These are phyloP conservation scores for Saccostrea echinata DNA, from an alignment of 1,140 invertebrate species.

Conservation along the genomic window DNA sequence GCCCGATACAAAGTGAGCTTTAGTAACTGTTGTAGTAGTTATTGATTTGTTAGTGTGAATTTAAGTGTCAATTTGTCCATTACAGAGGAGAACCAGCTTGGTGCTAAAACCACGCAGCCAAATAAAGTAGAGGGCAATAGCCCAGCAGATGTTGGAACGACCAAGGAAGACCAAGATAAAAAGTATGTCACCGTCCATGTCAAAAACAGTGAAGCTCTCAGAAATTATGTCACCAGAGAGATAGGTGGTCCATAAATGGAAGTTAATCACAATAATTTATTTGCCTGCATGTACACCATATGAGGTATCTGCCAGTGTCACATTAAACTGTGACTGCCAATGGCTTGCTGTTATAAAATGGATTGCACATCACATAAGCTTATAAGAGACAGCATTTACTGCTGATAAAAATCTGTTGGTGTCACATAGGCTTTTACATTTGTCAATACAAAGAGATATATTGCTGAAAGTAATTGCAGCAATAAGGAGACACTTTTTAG, in stretches of 20 bases:
- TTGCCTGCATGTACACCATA: too few relatives aligned
- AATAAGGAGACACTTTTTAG: not conserved
- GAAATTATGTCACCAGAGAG: not conserved
- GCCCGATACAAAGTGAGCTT: not conserved
- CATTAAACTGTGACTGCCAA: not conserved
- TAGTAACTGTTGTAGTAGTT: conserved; percentile 15
- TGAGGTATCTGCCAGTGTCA: not conserved
- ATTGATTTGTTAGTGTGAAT: not conserved
- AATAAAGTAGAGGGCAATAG: not conserved
- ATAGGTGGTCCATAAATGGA: not conserved
- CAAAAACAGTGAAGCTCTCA: not conserved
- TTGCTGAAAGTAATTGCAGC: not conserved
- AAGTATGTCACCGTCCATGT: not conserved
- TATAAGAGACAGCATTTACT: not conserved
- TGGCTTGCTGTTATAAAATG: not conserved
- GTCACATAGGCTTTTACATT: not conserved
- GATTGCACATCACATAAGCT: not conserved
- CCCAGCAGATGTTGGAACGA: not conserved
- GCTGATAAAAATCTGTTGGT: not conserved
- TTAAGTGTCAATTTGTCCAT: conserved; percentile 23
- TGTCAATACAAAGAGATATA: not conserved
- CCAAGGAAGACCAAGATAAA: not conserved
- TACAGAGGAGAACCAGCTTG: not conserved
- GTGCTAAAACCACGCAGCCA: not conserved
- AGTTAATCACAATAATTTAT: not conserved